Conservation (phyloP, 2,113 vertebrate genomes). For the Phyllostomus hastatus region DNA sequence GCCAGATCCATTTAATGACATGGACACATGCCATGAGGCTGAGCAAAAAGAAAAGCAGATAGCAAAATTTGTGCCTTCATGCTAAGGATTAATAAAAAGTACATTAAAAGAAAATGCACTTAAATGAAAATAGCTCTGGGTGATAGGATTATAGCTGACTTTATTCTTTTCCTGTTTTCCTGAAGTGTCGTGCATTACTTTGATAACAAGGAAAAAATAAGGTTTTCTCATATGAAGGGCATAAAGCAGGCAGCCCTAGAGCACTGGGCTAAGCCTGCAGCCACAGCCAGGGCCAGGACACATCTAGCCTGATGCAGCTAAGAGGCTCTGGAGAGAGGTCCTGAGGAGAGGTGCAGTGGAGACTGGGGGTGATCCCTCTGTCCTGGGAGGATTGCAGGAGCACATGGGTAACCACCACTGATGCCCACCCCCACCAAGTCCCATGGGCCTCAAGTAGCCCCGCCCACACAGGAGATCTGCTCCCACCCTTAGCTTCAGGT, state of each 20-base stretch:
- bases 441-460: not conserved
- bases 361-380: accelerated
- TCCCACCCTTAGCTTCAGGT: not conserved
- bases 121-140: not conserved
- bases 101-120: not conserved
- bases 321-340: not conserved
- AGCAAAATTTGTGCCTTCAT: not conserved
- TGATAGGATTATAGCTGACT: not conserved
- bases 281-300: not conserved
- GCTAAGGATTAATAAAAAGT: not conserved
- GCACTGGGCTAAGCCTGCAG: not conserved
- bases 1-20: not conserved
- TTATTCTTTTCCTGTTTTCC: not conserved
- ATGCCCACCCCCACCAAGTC: not conserved
- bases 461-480: not conserved
- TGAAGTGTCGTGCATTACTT: not conserved
- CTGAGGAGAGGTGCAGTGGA: too few species aligned
- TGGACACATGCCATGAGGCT: not conserved
- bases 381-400: not conserved
- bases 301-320: not conserved
- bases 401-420: accelerated
- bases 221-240: not conserved
- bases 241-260: not conserved
- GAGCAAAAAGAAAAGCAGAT: not conserved
- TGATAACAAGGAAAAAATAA: not conserved